These are phyloP conservation scores for Coleophora flavipennella DNA, from an alignment of 2,888 invertebrate species.

Conservation along the genomic window DNA sequence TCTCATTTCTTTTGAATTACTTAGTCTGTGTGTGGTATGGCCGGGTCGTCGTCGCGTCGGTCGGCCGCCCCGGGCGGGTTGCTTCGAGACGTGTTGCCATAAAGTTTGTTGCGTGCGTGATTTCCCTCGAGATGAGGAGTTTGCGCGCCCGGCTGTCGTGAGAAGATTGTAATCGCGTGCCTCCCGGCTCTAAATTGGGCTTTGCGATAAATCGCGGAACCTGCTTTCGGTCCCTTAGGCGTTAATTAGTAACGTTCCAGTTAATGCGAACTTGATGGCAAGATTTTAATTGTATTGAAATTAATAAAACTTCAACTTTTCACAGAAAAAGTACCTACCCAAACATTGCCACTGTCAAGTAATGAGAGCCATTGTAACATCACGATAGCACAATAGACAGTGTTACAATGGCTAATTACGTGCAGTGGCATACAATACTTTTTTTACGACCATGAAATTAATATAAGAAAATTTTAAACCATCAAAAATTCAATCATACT, in stretches of 20 bases:
- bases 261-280: too few relatives aligned
- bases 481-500: too few relatives aligned
- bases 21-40: constrained; percentile 52
- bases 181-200: constrained; percentile 69
- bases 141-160: constrained; percentile 72
- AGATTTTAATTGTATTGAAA: too few relatives aligned
- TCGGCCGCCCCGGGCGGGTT: constrained; percentile 62
- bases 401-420: too few relatives aligned
- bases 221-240: constrained; percentile 59
- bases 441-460: too few relatives aligned
- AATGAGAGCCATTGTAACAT: too few relatives aligned
- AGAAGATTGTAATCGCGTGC: constrained; percentile 73
- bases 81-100: constrained; percentile 69
- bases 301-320: too few relatives aligned
- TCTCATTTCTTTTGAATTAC: constrained; percentile 54
- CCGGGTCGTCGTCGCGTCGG: constrained; percentile 45
- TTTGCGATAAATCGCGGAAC: constrained; percentile 66
- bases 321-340: too few relatives aligned
- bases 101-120: constrained; percentile 73
- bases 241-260: constrained; percentile 49
- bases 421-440: too few relatives aligned
- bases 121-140: constrained; percentile 73
- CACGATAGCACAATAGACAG: too few relatives aligned
- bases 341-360: too few relatives aligned
- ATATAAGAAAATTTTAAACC: too few relatives aligned